Percentiles rank a stretch among this genome's conserved stretches.
These are phyloP conservation scores for Andrena bucephala DNA, from an alignment of 2,888 invertebrate species.

Conservation along the genomic window DNA sequence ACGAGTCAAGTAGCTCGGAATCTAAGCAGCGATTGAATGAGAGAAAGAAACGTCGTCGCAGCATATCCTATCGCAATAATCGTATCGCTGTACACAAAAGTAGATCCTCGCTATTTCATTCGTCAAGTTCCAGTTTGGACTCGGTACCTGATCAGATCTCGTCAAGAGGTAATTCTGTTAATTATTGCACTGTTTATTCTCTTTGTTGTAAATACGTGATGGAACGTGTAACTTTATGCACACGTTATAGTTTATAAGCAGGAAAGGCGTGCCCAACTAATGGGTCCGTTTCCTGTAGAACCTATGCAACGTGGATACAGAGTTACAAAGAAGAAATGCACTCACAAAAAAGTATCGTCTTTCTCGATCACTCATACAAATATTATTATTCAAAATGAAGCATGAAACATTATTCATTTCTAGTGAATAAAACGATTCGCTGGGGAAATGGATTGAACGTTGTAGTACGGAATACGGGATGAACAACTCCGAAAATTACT, in stretches of 20 bases:
- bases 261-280: slow-evolving; percentile 5
- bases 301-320: slow-evolving; percentile 19
- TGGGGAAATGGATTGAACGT: slow-evolving; percentile 4
- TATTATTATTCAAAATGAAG: slow-evolving; percentile 9
- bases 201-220: not conserved
- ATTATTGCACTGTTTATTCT: not conserved
- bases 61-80: slow-evolving; percentile 75
- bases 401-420: not conserved
- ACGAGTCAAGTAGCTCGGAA: slow-evolving; percentile 77
- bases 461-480: not conserved
- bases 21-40: slow-evolving; percentile 65
- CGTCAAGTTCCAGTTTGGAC: slow-evolving; percentile 75
- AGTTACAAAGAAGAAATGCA: slow-evolving; percentile 26
- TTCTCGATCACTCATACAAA: slow-evolving; percentile 4
- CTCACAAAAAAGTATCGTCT: slow-evolving; percentile 14
- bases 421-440: slow-evolving; percentile 2
- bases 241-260: slow-evolving; percentile 39
- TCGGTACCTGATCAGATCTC: slow-evolving; percentile 32
- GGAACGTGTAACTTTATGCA: slow-evolving; percentile 1
- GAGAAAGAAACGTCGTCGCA: slow-evolving; percentile 73
- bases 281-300: slow-evolving; percentile 14
- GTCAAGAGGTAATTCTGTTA: slow-evolving; percentile 44
- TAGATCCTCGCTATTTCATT: slow-evolving; percentile 64
- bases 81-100: slow-evolving; percentile 69
- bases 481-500: not conserved